phyloP scores from a whole-genome alignment of 1,140 invertebrate genomes.

The Caenorhabditis briggsae region DNA sequence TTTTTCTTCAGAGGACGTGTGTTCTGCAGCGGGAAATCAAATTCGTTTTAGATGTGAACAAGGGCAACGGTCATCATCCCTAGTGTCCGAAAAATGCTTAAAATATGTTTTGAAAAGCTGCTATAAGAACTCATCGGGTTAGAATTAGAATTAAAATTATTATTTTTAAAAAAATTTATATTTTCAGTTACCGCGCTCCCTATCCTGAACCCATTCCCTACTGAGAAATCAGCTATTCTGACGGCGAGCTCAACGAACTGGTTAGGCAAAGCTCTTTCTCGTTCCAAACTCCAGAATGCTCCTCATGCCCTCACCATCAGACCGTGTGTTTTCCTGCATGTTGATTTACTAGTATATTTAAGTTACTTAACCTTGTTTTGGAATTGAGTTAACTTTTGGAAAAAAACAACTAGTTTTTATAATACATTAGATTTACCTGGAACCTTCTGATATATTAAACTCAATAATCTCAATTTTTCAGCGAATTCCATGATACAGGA shows the following conservation, averaged over 20 bases:
- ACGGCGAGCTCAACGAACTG: conserved; percentile 3
- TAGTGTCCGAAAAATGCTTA: conserved; percentile 18
- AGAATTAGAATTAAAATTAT: neutral
- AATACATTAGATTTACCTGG: too few species aligned
- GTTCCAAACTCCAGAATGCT: neutral
- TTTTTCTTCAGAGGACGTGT: conserved; percentile 14
- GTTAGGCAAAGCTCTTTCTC: neutral
- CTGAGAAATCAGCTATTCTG: neutral
- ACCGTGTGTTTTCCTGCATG: conserved; percentile 49
- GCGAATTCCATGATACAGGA: conserved; percentile 25
- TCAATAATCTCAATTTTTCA: neutral
- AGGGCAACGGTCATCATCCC: conserved; percentile 40
- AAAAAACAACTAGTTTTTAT: too few species aligned
- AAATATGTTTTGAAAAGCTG: conserved; percentile 44
- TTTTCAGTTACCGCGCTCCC: conserved; percentile 5
- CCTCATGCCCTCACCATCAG: conserved; percentile 8
- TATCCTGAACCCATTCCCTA: neutral
- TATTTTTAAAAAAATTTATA: neutral
- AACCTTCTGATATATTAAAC: too few species aligned
- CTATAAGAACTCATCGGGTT: conserved; percentile 34
- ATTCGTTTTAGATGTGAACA: conserved; percentile 33
- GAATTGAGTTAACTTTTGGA: neutral
- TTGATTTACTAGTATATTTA: neutral
- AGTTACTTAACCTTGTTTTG: neutral
- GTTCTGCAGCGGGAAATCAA: conserved; percentile 3